Conservation (phyloP, 2,888 invertebrate species). For the Aphidius colemani region DNA sequence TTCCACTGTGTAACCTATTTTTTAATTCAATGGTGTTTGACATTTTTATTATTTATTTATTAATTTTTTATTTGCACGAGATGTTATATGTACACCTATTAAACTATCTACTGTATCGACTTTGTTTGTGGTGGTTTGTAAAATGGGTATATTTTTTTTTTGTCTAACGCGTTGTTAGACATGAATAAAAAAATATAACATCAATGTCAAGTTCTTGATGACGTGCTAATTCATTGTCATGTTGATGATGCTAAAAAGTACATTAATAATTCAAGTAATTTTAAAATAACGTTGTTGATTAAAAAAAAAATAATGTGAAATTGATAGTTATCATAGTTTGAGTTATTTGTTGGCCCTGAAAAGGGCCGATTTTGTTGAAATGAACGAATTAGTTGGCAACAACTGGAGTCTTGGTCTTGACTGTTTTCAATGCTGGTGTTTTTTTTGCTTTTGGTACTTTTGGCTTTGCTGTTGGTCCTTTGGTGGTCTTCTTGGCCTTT, state of each 20-base stretch:
- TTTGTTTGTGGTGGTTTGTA: background rate
- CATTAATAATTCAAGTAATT: too few relatives aligned
- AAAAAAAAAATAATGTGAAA: too few relatives aligned
- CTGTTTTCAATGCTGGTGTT: constrained; percentile 17
- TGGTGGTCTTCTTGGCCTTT: constrained; percentile 31
- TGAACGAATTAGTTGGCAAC: background rate
- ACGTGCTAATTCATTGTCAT: too few relatives aligned
- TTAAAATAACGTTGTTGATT: too few relatives aligned
- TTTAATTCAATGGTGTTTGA: constrained; percentile 56
- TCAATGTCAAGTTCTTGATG: background rate
- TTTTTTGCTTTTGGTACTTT: constrained; percentile 38
- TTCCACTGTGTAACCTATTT: constrained; percentile 79
- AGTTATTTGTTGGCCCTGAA: too few relatives aligned
- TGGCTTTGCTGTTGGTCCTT: constrained; percentile 34
- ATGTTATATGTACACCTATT: background rate
- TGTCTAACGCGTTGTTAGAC: too few relatives aligned
- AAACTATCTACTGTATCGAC: background rate
- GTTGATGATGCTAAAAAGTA: too few relatives aligned
- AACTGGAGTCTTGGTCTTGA: constrained; percentile 23
- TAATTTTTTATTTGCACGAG: background rate
- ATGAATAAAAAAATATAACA: background rate
- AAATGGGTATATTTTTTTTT: background rate
- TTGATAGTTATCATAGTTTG: too few relatives aligned
- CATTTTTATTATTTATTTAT: constrained; percentile 35
- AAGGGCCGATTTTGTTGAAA: too few relatives aligned